Evolutionary conservation across 2,113 vertebrate species (phyloP).

Genomic region (Vombatus ursinus): DNA sequence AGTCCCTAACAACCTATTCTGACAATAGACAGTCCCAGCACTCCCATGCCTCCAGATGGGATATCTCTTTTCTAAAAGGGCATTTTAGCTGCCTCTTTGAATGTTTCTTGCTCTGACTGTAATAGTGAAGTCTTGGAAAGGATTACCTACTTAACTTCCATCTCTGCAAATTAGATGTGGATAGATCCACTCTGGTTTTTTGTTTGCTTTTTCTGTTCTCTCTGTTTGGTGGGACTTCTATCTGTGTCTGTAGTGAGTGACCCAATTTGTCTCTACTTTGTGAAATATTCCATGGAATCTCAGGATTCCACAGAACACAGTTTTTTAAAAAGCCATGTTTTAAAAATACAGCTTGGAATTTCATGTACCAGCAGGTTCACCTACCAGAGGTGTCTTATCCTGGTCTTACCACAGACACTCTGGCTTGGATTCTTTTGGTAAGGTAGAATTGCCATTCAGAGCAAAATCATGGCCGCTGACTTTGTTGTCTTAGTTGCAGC

Average conservation of each 20-base stretch:
- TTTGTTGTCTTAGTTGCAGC: neutral
- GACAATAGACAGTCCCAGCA: conserved; percentile 25
- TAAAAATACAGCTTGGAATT: neutral
- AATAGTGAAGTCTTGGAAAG: conserved; percentile 32
- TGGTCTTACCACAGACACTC: neutral
- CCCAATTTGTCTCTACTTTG: neutral
- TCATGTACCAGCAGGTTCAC: neutral
- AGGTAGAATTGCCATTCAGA: neutral
- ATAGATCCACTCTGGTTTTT: neutral
- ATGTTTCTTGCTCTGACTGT: neutral
- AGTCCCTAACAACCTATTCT: conserved; percentile 68
- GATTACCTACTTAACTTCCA: neutral
- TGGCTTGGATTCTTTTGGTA: conserved; percentile 14
- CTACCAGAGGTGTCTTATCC: neutral
- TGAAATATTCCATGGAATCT: neutral
- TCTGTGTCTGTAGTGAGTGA: conserved; percentile 13
- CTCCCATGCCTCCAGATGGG: conserved; percentile 25
- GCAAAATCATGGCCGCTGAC: conserved; percentile 1
- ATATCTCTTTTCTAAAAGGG: conserved; percentile 61
- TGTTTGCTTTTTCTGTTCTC: conserved; percentile 23
- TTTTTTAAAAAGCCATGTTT: neutral
- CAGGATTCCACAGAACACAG: neutral
- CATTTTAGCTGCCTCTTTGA: conserved; percentile 29
- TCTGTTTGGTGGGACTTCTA: conserved; percentile 1
- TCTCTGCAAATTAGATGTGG: neutral